Conservation (phyloP, 2,113 vertebrate species). For the Saguinus midas region DNA sequence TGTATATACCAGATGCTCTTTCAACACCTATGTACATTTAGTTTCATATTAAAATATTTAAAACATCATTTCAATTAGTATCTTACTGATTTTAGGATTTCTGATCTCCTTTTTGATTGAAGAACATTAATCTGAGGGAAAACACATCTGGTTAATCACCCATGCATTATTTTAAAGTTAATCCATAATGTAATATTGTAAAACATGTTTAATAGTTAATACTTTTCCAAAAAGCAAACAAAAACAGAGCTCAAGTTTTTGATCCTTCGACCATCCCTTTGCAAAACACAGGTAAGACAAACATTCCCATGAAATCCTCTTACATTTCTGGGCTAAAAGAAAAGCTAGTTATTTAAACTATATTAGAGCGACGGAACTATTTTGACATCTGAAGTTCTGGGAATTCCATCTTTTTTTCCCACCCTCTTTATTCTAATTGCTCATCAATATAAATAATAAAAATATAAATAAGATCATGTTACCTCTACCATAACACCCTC, state of each 20-base stretch:
- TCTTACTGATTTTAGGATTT: slow-evolving; percentile 98
- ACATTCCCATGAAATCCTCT: neutral
- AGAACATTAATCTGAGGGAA: slow-evolving; percentile 94
- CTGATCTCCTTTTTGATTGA: slow-evolving; percentile 97
- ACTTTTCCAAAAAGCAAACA: slow-evolving; percentile 33
- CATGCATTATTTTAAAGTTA: slow-evolving; percentile 20
- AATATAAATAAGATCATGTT: neutral
- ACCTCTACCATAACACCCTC: neutral
- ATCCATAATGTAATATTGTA: neutral
- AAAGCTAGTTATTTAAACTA: slow-evolving; percentile 11
- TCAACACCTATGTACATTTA: neutral
- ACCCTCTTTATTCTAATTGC: neutral
- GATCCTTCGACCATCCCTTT: neutral
- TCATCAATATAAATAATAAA: neutral
- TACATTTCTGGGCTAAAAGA: neutral
- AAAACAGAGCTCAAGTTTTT: slow-evolving; percentile 19
- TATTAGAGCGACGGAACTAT: neutral
- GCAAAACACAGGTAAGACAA: neutral
- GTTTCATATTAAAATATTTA: slow-evolving; percentile 33
- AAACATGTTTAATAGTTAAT: neutral
- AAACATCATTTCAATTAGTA: slow-evolving; percentile 42
- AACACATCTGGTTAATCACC: slow-evolving; percentile 52
- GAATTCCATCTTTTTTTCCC: neutral
- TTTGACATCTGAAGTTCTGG: neutral
- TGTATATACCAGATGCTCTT: neutral